A percentile compares a stretch with the other conserved stretches of the same genome.
Evolutionary conservation across 2,888 invertebrate genomes (phyloP).

Genomic region (Megamerina dolium): DNA sequence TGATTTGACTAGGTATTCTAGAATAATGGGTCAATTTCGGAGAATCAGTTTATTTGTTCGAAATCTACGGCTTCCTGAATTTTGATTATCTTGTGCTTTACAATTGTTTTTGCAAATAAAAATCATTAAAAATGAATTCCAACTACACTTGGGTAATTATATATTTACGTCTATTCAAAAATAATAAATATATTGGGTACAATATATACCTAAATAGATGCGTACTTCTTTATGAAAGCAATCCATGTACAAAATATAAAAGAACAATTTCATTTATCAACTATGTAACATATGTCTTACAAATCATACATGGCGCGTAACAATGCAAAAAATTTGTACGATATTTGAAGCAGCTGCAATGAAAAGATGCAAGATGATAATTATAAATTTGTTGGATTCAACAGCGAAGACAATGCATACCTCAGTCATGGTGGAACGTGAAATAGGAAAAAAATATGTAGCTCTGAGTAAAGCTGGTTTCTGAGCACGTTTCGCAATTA

Average conservation of each 20-base stretch:
- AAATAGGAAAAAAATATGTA: conserved; percentile 28
- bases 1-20: too few relatives aligned
- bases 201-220: neutral
- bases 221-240: neutral
- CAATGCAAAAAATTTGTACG: conserved; percentile 38
- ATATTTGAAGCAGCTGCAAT: conserved; percentile 31
- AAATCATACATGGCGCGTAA: conserved; percentile 37
- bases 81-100: too few relatives aligned
- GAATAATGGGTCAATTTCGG: too few relatives aligned
- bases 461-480: conserved; percentile 30
- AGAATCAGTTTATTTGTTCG: too few relatives aligned
- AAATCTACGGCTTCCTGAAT: too few relatives aligned
- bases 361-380: neutral
- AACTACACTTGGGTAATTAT: too few relatives aligned
- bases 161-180: too few relatives aligned
- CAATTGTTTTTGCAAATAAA: too few relatives aligned
- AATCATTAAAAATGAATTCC: too few relatives aligned
- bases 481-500: conserved; percentile 31
- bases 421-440: conserved; percentile 32
- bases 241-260: neutral
- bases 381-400: conserved; percentile 9
- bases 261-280: neutral
- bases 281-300: too few relatives aligned
- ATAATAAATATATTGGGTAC: too few relatives aligned
- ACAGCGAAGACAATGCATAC: conserved; percentile 20